These are phyloP conservation scores for Drosophila pectinifera DNA, from an alignment of 1,140 invertebrate species.

Conservation along the genomic window DNA sequence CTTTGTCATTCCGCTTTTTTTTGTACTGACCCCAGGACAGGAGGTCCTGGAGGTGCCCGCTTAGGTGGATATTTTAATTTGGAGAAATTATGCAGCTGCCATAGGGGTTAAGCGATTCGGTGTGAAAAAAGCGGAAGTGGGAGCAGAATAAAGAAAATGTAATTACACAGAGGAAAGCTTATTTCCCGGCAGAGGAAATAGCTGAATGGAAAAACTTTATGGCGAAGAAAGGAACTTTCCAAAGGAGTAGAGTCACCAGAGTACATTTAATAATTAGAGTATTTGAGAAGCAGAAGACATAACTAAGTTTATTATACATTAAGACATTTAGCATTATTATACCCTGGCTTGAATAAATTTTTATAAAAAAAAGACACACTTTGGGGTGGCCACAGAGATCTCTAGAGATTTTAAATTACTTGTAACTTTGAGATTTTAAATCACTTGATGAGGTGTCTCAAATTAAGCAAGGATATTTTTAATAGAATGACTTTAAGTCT, in stretches of 20 bases:
- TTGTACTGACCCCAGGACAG: conserved; percentile 24
- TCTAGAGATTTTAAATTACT: neutral
- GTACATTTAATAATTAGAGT: neutral
- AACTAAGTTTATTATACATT: neutral
- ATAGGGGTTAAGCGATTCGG: conserved; percentile 11
- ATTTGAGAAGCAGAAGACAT: neutral
- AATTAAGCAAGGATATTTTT: neutral
- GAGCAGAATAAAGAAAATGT: conserved; percentile 3
- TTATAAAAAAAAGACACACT: no score
- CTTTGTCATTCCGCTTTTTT: conserved; percentile 17
- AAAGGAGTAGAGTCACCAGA: neutral
- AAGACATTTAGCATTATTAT: neutral
- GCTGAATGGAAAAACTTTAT: neutral
- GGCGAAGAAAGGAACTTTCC: neutral
- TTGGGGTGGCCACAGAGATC: neutral
- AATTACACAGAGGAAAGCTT: neutral
- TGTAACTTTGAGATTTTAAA: neutral
- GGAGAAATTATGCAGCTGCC: conserved; percentile 3
- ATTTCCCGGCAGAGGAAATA: neutral
- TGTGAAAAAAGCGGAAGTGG: neutral
- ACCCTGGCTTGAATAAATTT: neutral
- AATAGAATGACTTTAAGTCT: neutral
- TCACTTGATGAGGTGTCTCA: no score
- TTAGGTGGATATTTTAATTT: conserved; percentile 11
- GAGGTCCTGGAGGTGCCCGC: conserved; percentile 21